These are phyloP conservation scores for Oncorhynchus kisutch DNA, from an alignment of 2,113 vertebrate genomes.

Conservation along the genomic window DNA sequence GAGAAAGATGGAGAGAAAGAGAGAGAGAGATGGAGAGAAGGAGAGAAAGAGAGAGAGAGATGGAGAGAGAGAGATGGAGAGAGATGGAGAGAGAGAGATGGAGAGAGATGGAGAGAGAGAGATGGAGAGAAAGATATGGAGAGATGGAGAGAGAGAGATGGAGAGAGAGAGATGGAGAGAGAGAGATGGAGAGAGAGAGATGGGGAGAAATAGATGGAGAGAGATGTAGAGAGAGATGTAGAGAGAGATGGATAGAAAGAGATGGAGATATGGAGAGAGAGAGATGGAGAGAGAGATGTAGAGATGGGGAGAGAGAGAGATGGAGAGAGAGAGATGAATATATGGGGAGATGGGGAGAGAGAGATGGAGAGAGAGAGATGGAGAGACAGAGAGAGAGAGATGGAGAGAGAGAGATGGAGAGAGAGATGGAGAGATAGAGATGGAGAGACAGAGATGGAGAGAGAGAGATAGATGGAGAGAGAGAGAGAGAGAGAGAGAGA, in stretches of 20 bases:
- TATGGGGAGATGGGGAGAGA: background rate
- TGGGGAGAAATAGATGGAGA: background rate
- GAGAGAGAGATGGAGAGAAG: background rate
- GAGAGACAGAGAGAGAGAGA: no score
- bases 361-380: background rate
- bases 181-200: no score
- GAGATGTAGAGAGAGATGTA: fast-evolving
- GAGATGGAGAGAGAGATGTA: no score
- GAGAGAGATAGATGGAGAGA: no score
- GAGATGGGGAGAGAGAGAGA: no score
- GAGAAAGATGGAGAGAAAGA: background rate
- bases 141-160: background rate
- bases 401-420: background rate
- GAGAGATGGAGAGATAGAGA: background rate
- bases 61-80: background rate
- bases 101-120: background rate
- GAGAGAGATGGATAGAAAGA: no score
- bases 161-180: no score
- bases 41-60: background rate
- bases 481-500: no score
- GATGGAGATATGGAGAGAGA: no score
- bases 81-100: background rate
- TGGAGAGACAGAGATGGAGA: no score
- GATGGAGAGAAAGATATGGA: fast-evolving
- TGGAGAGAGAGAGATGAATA: no score